Evolutionary conservation across 2,888 invertebrate species (phyloP).

Genomic region (Sclerodermus sp.): DNA sequence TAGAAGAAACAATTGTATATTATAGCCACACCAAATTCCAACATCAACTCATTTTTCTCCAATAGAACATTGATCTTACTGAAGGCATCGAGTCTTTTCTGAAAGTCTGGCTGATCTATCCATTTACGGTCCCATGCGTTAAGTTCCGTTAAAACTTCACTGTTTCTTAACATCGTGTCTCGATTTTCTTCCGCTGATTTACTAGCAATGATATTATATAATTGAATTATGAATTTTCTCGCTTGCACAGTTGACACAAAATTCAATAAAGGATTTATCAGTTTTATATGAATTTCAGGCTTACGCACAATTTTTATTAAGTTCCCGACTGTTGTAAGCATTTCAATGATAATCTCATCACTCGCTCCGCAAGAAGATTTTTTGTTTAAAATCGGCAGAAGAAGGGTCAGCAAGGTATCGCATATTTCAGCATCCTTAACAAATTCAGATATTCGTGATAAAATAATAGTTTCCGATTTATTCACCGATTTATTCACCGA

Average conservation of each 20-base stretch:
- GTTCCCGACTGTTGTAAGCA: conserved; percentile 74
- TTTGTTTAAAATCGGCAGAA: conserved; percentile 72
- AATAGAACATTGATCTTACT: conserved; percentile 65
- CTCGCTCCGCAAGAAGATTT: conserved; percentile 65
- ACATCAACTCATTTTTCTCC: conserved; percentile 45
- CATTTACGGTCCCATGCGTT: conserved; percentile 86
- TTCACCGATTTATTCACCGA: conserved; percentile 66
- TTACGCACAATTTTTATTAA: conserved; percentile 70
- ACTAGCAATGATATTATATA: conserved; percentile 65
- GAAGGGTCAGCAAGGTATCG: conserved; percentile 69
- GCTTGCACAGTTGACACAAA: conserved; percentile 67
- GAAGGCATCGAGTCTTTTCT: conserved; percentile 77
- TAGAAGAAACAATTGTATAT: conserved; percentile 83
- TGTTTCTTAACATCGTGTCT: conserved; percentile 60
- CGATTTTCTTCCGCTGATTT: conserved; percentile 45
- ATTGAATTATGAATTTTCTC: conserved; percentile 69
- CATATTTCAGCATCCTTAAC: conserved; percentile 70
- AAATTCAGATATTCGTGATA: conserved; percentile 76
- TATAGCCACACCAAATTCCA: conserved; percentile 71
- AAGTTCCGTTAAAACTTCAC: conserved; percentile 66
- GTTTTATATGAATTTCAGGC: conserved; percentile 69
- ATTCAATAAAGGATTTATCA: conserved; percentile 73
- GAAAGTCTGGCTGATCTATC: conserved; percentile 94
- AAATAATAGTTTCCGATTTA: conserved; percentile 71
- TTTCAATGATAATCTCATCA: conserved; percentile 71